phyloP scores from a whole-genome alignment of 2,113 vertebrate genomes.

The Hepsetus odoe region DNA sequence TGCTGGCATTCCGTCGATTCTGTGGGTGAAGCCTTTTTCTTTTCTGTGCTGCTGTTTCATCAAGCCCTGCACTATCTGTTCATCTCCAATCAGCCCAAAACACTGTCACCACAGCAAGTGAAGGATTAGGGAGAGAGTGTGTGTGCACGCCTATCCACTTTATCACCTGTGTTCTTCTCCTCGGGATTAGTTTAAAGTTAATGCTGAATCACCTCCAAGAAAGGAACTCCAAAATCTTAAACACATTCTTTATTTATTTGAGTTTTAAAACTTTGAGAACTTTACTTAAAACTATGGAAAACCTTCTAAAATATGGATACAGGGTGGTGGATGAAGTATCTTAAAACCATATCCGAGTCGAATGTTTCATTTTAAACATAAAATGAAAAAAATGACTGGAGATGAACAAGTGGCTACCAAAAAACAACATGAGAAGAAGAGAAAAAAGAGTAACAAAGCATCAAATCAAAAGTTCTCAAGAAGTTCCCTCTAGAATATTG shows the following conservation, averaged over 20 bases:
- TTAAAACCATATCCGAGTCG: neutral
- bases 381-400: neutral
- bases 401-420: neutral
- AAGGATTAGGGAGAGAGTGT: conserved; percentile 2
- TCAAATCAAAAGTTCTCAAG: neutral
- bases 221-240: neutral
- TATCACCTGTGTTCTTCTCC: neutral
- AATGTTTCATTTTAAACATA: no score
- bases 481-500: no score
- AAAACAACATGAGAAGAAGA: neutral
- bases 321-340: neutral
- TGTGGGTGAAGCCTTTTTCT: conserved; percentile 46
- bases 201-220: neutral
- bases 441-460: no score
- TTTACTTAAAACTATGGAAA: no score
- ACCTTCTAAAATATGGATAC: neutral
- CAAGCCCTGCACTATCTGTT: conserved; percentile 49
- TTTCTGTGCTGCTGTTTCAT: conserved; percentile 45
- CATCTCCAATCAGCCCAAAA: conserved; percentile 52
- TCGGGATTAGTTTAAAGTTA: neutral
- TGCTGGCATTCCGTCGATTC: conserved; percentile 59
- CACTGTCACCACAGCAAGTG: conserved; percentile 3
- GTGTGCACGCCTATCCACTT: neutral
- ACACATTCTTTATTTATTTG: neutral
- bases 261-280: neutral